Evolutionary conservation across 2,797 vertebrate species (phyloP), one percentile per base, ranked within the genome.

Genomic region (Enteromius mattozi): DNA sequence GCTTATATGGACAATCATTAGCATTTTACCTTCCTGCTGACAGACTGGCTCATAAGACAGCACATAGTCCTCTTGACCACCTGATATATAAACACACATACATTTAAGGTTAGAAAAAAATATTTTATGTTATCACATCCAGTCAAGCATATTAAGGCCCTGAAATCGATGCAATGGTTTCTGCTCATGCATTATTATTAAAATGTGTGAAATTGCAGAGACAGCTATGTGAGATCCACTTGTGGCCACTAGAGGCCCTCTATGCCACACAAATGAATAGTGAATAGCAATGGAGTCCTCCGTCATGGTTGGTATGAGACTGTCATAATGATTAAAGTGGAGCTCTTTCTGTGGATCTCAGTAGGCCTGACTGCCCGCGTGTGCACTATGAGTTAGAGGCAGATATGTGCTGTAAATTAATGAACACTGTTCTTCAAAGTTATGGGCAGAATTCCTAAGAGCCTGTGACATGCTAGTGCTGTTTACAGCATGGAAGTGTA

Each of bases 11-110:
- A 49, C 1, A 47, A 66, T 47, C 19, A 33, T 79, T 63, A 17
- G 24, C 79, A 92, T 33, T 95, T 93, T 92, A 99, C 97, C 97
- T 98, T 99, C 98, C 91, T 98, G 97, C 78, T 99, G 97, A 87
- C 93, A 93, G 89, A 99, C 97, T 1, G 97, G 96, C 86, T 99
- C 98, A 14, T 99, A 99, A 0, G 98, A 99, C 85, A 99, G 92
- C 35, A 99, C 96, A 9, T 96, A 97, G 30, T 99, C 98, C 91
- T 99, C 98, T 90, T 96, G 97, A 75, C 97, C 98, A 93, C 97
- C 98, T 99, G 87, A 5, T 33, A 3, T 85, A 71, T 12, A 49
- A 74, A 74, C 16, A 89, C 16, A 79, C 30, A 80, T 24, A 56
- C 1, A 9, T 47, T 19, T 27, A 16, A 6, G n/a, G 5, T 72